Percentiles rank a stretch among this genome's conserved stretches.
These are phyloP conservation scores for Calliopsis andreniformis DNA, from an alignment of 1,140 invertebrate genomes.

Conservation along the genomic window DNA sequence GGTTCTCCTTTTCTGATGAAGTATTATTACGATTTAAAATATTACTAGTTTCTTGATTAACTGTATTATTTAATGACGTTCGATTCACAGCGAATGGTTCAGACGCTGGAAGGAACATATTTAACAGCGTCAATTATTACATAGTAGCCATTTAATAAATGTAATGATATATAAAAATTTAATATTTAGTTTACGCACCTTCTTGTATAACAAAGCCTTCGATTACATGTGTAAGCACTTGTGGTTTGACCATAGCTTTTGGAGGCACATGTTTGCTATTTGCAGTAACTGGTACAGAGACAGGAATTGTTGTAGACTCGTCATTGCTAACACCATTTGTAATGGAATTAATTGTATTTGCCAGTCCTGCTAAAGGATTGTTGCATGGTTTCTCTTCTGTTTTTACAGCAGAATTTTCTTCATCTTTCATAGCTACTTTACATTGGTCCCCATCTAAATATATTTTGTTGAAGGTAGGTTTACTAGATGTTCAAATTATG, in stretches of 20 bases:
- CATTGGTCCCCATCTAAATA: conserved; percentile 63
- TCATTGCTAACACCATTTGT: conserved; percentile 75
- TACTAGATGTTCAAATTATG: too few relatives aligned
- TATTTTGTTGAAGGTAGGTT: too few relatives aligned
- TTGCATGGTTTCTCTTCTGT: conserved; percentile 74
- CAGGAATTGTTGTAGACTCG: conserved; percentile 50
- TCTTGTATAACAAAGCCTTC: conserved; percentile 99
- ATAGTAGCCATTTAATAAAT: neutral
- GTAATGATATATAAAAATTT: neutral
- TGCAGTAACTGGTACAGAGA: conserved; percentile 68
- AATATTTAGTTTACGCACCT: too few relatives aligned
- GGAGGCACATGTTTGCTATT: conserved; percentile 86
- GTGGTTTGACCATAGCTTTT: conserved; percentile 98
- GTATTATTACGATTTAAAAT: conserved; percentile 78
- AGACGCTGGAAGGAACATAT: conserved; percentile 80
- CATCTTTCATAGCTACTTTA: conserved; percentile 65
- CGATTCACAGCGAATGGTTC: conserved; percentile 94
- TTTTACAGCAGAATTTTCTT: conserved; percentile 58
- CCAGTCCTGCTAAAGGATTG: conserved; percentile 77
- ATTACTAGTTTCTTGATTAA: conserved; percentile 79
- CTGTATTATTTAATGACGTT: conserved; percentile 79
- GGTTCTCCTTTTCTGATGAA: conserved; percentile 82
- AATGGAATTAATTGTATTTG: conserved; percentile 79
- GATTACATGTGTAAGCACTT: conserved; percentile 97
- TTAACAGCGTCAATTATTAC: neutral